These are phyloP conservation scores for Fregetta grallaria DNA, from an alignment of 2,113 vertebrate species.

Conservation along the genomic window DNA sequence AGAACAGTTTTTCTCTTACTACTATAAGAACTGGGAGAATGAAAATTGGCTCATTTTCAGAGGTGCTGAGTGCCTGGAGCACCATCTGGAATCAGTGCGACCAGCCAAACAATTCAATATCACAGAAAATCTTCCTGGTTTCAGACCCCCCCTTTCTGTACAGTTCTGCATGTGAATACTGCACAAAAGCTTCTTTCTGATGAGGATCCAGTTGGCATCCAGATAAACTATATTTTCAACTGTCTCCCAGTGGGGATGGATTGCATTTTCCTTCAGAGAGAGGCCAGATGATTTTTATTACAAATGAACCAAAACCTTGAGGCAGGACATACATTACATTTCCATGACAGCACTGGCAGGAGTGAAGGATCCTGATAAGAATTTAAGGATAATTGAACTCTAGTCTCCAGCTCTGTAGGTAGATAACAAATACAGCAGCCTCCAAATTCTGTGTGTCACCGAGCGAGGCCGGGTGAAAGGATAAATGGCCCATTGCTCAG, in stretches of 20 bases:
- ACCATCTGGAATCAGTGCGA: slow-evolving; percentile 23
- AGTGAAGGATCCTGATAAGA: slow-evolving; percentile 27
- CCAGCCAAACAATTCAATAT: not conserved
- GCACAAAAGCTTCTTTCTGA: slow-evolving; percentile 32
- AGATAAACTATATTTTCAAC: slow-evolving; percentile 18
- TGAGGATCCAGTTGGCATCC: slow-evolving; percentile 40
- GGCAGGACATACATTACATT: slow-evolving; percentile 34
- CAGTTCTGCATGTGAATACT: not conserved
- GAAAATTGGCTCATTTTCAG: not conserved
- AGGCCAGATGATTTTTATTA: slow-evolving; percentile 54
- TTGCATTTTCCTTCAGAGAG: slow-evolving; percentile 34
- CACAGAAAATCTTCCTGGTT: not conserved
- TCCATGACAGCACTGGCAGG: slow-evolving; percentile 17
- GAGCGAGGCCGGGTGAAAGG: not conserved
- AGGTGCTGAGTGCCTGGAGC: slow-evolving; percentile 9
- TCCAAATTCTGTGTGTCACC: not conserved
- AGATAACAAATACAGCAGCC: slow-evolving; percentile 6
- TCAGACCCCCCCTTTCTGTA: not conserved
- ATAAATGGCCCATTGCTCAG: not conserved
- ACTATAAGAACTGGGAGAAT: not conserved
- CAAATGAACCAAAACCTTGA: slow-evolving; percentile 56
- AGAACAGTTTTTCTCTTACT: slow-evolving; percentile 4
- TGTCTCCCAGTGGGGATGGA: slow-evolving; percentile 15
- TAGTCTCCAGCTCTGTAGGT: not conserved
- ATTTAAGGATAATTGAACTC: slow-evolving; percentile 36